Conservation (phyloP, 2,797 vertebrate species). For the Dryobates pubescens region DNA sequence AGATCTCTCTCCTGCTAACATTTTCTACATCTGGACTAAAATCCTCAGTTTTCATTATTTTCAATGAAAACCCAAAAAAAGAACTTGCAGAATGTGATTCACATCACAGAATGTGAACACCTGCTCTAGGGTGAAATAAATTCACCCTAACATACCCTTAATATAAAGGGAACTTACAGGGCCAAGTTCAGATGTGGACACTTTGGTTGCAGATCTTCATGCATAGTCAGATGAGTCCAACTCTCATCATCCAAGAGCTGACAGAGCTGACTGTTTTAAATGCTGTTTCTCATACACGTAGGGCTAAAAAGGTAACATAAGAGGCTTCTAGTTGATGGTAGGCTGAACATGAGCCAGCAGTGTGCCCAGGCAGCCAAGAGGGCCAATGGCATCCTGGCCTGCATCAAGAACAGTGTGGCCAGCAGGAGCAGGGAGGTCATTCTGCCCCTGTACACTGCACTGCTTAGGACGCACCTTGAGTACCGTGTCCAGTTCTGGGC, state of each 20-base stretch:
- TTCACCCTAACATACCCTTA: accelerated
- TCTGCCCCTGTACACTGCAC: no score
- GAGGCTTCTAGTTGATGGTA: no score
- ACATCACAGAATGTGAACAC: neutral
- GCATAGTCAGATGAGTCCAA: neutral
- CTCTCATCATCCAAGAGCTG: neutral
- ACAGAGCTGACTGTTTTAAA: neutral
- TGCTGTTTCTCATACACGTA: neutral
- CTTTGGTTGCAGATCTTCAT: neutral
- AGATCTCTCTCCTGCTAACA: neutral
- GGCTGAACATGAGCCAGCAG: no score
- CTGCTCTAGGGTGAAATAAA: neutral
- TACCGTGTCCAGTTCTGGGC: no score
- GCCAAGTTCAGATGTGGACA: neutral
- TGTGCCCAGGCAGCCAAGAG: no score
- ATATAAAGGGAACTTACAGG: neutral
- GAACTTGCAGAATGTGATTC: neutral
- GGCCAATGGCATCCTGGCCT: no score
- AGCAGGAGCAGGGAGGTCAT: no score
- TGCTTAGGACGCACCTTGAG: no score
- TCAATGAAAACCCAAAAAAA: neutral
- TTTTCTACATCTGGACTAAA: neutral
- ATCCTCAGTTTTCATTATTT: neutral
- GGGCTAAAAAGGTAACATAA: neutral
- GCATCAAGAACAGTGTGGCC: no score